A percentile compares a stretch with the other conserved stretches of the same genome.
These are phyloP conservation scores for Heliopora coerulea DNA, from an alignment of 92 coral and sea anemone species.

Conservation along the genomic window DNA sequence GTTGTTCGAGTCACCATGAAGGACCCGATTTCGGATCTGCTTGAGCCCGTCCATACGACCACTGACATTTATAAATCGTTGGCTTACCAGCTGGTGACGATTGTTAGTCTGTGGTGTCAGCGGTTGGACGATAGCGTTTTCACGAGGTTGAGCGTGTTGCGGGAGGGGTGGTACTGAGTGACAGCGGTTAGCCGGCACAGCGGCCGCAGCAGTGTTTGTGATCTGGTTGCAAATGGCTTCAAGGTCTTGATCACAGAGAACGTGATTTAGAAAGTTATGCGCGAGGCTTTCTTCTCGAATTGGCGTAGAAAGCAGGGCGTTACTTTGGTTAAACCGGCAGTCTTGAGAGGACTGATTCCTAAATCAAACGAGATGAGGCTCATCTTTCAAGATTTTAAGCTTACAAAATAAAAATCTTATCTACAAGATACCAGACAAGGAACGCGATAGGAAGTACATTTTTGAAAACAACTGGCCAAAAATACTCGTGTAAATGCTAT, in stretches of 20 bases:
- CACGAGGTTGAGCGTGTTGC: constrained; percentile 64
- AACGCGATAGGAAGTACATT: too few relatives aligned
- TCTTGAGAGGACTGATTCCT: constrained; percentile 19
- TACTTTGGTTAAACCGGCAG: constrained; percentile 23
- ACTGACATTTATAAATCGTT: constrained; percentile 73
- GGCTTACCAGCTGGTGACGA: constrained; percentile 71
- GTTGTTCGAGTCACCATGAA: constrained; percentile 96
- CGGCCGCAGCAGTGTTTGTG: constrained; percentile 59
- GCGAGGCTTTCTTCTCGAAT: not conserved
- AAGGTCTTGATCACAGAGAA: constrained; percentile 54
- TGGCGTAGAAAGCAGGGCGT: not conserved
- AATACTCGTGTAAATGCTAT: too few relatives aligned
- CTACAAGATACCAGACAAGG: too few relatives aligned
- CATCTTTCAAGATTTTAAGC: too few relatives aligned
- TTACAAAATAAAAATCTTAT: too few relatives aligned
- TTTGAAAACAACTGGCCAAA: too few relatives aligned
- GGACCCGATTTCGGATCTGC: constrained; percentile 89
- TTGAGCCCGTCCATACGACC: constrained; percentile 87
- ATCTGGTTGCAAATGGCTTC: constrained; percentile 77
- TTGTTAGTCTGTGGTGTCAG: constrained; percentile 93
- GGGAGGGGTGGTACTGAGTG: constrained; percentile 98
- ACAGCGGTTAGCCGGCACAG: constrained; percentile 78
- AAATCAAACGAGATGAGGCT: too few relatives aligned
- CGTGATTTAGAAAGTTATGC: constrained; percentile 21
- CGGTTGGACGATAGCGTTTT: constrained; percentile 84